A percentile compares a stretch with the other conserved stretches of the same genome.
Conservation (phyloP, 2,888 invertebrate species). For the Sisyra terminalis region DNA sequence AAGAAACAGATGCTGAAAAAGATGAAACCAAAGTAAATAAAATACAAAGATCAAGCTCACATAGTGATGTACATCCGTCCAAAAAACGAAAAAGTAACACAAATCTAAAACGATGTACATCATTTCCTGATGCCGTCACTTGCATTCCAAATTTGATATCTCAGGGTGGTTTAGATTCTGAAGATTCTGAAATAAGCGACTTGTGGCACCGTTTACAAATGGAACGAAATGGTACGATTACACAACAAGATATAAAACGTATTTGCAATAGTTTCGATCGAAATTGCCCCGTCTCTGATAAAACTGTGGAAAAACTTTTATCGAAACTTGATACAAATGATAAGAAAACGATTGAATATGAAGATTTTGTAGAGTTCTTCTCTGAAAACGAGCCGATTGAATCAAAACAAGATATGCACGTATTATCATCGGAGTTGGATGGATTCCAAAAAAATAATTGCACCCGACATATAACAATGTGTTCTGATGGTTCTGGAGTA, state of each 20-base stretch:
- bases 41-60: constrained; percentile 38
- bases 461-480: constrained; percentile 24
- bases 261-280: constrained; percentile 44
- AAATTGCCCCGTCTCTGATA: constrained; percentile 44
- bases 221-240: constrained; percentile 41
- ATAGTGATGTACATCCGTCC: constrained; percentile 32
- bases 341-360: constrained; percentile 43
- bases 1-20: constrained; percentile 9
- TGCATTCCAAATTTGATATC: background rate
- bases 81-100: constrained; percentile 29
- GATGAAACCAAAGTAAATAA: constrained; percentile 11
- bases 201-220: constrained; percentile 46
- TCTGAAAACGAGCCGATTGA: constrained; percentile 20
- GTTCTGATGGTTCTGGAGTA: constrained; percentile 23
- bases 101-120: constrained; percentile 37
- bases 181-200: constrained; percentile 21
- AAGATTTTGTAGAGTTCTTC: constrained; percentile 44
- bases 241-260: constrained; percentile 31
- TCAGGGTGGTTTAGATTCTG: background rate
- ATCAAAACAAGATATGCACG: constrained; percentile 20
- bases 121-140: constrained; percentile 25
- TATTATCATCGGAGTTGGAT: constrained; percentile 20
- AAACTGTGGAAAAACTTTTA: constrained; percentile 29
- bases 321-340: too few species aligned
- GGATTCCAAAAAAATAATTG: constrained; percentile 21